Conservation (phyloP, 2,888 invertebrate species). For the Ormyrus thymus region DNA sequence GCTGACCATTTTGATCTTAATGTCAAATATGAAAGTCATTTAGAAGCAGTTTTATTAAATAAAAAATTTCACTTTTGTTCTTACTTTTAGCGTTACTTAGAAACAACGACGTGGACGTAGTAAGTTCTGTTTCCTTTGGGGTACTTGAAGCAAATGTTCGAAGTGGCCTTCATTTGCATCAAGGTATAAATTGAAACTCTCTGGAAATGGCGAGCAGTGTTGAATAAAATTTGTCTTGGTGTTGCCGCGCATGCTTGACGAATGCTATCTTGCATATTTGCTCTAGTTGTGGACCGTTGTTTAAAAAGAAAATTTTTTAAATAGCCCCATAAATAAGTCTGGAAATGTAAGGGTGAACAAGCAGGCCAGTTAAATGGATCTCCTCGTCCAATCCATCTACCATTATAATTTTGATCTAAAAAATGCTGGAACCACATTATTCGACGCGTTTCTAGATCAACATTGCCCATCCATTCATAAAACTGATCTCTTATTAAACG, state of each 20-base stretch:
- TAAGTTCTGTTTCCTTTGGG: no score
- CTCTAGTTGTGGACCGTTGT: conserved; percentile 19
- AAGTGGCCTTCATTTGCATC: conserved; percentile 12
- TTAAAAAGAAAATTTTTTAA: conserved; percentile 9
- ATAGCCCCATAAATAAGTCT: conserved; percentile 44
- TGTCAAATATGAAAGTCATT: no score
- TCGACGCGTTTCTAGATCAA: conserved; percentile 16
- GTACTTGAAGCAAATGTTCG: conserved; percentile 6
- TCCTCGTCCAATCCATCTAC: conserved; percentile 51
- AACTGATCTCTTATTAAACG: conserved; percentile 24
- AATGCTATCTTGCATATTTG: conserved; percentile 25
- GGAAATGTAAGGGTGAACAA: conserved; percentile 51
- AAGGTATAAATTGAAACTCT: conserved; percentile 12
- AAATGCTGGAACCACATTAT: conserved; percentile 45
- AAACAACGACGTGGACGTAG: no score
- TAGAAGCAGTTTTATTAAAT: no score
- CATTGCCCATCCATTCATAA: conserved; percentile 11
- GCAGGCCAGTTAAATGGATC: conserved; percentile 53
- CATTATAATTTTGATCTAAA: conserved; percentile 42
- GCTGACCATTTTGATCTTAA: no score
- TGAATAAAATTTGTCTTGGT: conserved; percentile 10
- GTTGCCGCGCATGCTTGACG: conserved; percentile 29
- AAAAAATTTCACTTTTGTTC: no score
- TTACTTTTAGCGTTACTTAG: no score
- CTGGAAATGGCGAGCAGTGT: conserved; percentile 29